A percentile compares a stretch with the other conserved stretches of the same genome.
Conservation (phyloP, 2,113 vertebrate species). For the Equus przewalskii region DNA sequence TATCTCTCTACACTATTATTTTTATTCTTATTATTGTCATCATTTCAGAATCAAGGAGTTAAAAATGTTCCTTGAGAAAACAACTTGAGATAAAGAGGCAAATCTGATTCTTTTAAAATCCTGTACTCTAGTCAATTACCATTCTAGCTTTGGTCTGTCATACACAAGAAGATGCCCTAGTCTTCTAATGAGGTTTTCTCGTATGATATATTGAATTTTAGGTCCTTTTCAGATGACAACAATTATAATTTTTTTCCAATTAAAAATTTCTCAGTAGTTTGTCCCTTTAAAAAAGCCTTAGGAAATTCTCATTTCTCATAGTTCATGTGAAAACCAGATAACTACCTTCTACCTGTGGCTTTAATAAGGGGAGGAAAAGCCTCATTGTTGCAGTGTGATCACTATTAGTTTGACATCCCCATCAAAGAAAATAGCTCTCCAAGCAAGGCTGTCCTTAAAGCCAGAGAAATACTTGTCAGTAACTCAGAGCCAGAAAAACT, state of each 20-base stretch:
- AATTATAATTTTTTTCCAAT: background rate
- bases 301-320: constrained; percentile 19
- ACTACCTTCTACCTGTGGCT: background rate
- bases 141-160: constrained; percentile 14
- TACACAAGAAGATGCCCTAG: background rate
- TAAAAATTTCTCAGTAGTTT: constrained; percentile 27
- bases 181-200: constrained; percentile 20
- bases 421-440: constrained; percentile 67
- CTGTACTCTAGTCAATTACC: background rate
- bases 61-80: constrained; percentile 42
- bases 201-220: constrained; percentile 20
- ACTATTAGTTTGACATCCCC: constrained; percentile 52
- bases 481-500: constrained; percentile 69
- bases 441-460: constrained; percentile 63
- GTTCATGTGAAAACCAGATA: constrained; percentile 17
- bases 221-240: background rate
- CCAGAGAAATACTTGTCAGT: constrained; percentile 64
- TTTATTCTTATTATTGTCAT: constrained; percentile 59
- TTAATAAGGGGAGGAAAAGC: constrained; percentile 50
- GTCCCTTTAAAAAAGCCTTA: background rate
- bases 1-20: background rate
- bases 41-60: constrained; percentile 53
- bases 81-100: constrained; percentile 43
- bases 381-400: background rate
- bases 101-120: constrained; percentile 50